Percentiles rank a stretch among this genome's conserved stretches.
phyloP scores from a whole-genome alignment of 2,797 vertebrate species.

The Falco novaeseelandiae region DNA sequence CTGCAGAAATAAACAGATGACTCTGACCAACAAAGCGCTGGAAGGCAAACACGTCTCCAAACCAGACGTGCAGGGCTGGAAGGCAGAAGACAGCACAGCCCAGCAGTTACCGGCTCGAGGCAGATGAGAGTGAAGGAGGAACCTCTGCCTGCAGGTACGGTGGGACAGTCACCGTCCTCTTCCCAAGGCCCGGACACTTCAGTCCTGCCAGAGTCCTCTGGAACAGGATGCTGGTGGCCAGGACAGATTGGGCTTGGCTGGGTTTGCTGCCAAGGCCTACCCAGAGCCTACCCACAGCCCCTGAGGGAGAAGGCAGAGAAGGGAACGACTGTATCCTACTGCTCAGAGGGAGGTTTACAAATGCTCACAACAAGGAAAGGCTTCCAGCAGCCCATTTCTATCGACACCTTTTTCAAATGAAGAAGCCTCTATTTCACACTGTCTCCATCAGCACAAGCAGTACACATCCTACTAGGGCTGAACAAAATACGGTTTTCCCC shows the following conservation, averaged over 20 bases:
- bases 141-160: neutral
- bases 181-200: neutral
- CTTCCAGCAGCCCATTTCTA: neutral
- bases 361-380: neutral
- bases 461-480: neutral
- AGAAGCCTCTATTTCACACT: neutral
- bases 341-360: neutral
- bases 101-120: neutral
- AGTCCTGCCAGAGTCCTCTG: neutral
- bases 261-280: neutral
- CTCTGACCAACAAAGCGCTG: neutral
- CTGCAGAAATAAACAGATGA: neutral
- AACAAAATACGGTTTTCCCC: neutral
- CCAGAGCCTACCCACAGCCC: neutral
- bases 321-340: neutral
- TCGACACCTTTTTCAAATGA: neutral
- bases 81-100: neutral
- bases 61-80: rapidly evolving
- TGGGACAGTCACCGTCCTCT: rapidly evolving
- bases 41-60: neutral
- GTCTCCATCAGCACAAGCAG: neutral
- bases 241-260: neutral
- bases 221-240: neutral
- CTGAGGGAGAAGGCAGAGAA: neutral
- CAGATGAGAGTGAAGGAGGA: neutral